phyloP scores from a whole-genome alignment of 2,113 vertebrate genomes.

The Lamprologus tigripictilis region DNA sequence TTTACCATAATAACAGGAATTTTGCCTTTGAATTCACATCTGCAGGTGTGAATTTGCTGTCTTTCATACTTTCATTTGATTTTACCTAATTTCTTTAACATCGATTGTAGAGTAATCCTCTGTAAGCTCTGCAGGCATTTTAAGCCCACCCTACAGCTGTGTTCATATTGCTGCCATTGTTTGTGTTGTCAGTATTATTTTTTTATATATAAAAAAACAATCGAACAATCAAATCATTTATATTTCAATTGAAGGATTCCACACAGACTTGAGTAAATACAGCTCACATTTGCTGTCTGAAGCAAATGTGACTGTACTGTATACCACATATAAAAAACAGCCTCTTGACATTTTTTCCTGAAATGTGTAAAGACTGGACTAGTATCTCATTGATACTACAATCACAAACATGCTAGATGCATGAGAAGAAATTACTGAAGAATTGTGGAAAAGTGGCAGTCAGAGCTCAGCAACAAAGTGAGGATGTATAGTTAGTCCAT shows the following conservation, averaged over 20 bases:
- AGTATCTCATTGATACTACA: not conserved
- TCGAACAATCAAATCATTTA: not conserved
- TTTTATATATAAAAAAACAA: not conserved
- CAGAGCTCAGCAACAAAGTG: not conserved
- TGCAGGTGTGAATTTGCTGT: not conserved
- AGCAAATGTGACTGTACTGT: not conserved
- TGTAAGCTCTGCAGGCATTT: not conserved
- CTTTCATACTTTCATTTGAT: not conserved
- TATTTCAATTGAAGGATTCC: constrained; percentile 4
- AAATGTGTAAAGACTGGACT: not conserved
- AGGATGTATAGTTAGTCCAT: not conserved
- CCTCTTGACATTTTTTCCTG: not conserved
- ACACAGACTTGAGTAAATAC: not conserved
- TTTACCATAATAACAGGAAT: too few species aligned
- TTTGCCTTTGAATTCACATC: not conserved
- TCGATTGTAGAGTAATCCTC: not conserved
- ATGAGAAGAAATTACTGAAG: not conserved
- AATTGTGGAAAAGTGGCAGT: not conserved
- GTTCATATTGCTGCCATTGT: not conserved
- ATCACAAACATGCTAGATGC: not conserved
- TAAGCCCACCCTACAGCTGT: not conserved
- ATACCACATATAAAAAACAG: not conserved
- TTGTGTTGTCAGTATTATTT: not conserved
- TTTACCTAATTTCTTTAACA: not conserved
- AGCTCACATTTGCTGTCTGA: not conserved